Conservation (phyloP, 2,113 vertebrate genomes). For the Bothrops jararaca region DNA sequence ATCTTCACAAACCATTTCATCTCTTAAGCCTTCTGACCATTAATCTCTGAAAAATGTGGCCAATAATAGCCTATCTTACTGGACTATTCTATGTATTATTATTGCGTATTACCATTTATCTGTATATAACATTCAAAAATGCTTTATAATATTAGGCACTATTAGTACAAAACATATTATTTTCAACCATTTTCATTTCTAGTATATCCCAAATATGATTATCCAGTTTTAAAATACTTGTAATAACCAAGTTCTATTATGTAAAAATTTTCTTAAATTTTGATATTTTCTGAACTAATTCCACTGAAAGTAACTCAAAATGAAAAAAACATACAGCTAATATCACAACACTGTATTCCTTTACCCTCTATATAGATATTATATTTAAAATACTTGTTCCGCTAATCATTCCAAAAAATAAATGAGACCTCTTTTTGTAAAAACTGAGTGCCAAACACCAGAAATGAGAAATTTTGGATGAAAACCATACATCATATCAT, state of each 20-base stretch:
- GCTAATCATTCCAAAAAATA: not conserved
- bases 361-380: not conserved
- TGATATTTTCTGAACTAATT: not conserved
- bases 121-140: not conserved
- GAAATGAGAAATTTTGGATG: not conserved
- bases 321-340: not conserved
- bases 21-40: not conserved
- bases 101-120: not conserved
- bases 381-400: not conserved
- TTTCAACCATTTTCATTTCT: not conserved
- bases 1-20: not conserved
- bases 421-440: not conserved
- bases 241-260: not conserved
- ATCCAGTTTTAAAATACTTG: not conserved
- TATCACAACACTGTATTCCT: not conserved
- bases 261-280: not conserved
- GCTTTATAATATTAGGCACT: not conserved
- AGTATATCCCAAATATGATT: not conserved
- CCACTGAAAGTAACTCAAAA: not conserved
- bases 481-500: not conserved
- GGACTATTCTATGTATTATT: not conserved
- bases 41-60: not conserved
- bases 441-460: not conserved
- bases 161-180: not conserved
- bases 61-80: not conserved